Base-by-base conservation (phyloP, 2,797 vertebrate species). In the Sebastes baramenuke region DNA sequence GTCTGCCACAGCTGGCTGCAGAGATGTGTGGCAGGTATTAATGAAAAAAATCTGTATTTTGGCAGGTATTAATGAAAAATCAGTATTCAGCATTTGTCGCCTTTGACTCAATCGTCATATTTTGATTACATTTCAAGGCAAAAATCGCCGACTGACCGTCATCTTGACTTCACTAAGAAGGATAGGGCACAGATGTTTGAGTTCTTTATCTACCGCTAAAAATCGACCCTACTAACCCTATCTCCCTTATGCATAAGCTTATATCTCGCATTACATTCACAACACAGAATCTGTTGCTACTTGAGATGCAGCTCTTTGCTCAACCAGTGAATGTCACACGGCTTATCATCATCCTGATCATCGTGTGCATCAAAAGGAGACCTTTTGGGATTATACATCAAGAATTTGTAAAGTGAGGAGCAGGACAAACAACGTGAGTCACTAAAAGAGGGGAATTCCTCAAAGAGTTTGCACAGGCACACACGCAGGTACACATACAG, bases 31-130 rank as follows among this genome's bases (percentile, higher is more conserved):
- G 18, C 46, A 52, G 18, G 18, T 52, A 52, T 52, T 84, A 87
- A 88, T 86, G 75, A 82, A 89, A 82, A 89, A 87, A 82, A 69
- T 69, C 32, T n/a, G 60, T 36, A 38, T 79, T 88, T 32, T 49
- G 18, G 18, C 46, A 49, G 1, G 8, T 49, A 49, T 49, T 84
- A 87, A 89, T 86, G 75, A 82, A 89, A 87, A 82, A 69, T 69
- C 36, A 29, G 64, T 32, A 38, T 79, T 88, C 61, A 60, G 27
- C 65, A 52, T 81, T 11, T 73, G 36, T 80, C 66, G 66, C 54
- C 72, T 77, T 4, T 11, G 13, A 6, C 22, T 79, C 66, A 83
- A 52, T 85, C 64, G 58, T 49, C 22, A 58, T 52, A 29, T 68
- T 76, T 54, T 61, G 30, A 81, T 76, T 67, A 60, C 14, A 77